Percentiles rank a stretch among this genome's conserved stretches.
Evolutionary conservation across 2,797 vertebrate genomes (phyloP).

Genomic region (Lemur catta): DNA sequence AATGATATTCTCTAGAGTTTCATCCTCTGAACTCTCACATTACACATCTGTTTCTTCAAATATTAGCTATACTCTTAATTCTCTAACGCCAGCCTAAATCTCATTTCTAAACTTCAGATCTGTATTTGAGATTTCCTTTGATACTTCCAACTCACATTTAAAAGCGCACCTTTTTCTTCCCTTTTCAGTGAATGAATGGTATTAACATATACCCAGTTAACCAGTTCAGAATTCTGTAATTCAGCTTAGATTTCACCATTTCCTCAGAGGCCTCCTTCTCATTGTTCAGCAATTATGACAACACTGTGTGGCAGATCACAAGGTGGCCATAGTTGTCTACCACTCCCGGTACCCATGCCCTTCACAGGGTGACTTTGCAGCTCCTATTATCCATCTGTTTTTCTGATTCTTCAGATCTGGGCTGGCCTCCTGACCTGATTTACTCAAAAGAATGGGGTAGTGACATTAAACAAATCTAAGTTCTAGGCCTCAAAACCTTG

Average conservation of each 20-base stretch:
- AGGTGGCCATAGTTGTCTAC: neutral
- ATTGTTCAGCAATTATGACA: neutral
- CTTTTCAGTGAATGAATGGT: neutral
- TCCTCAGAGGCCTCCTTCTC: neutral
- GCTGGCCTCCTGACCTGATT: neutral
- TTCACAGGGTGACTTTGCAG: neutral
- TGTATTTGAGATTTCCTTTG: neutral
- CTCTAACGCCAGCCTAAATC: neutral
- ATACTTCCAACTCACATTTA: neutral
- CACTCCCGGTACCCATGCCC: neutral
- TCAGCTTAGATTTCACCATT: neutral
- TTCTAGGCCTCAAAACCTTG: neutral
- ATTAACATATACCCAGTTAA: neutral
- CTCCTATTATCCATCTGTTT: neutral
- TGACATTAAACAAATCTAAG: neutral
- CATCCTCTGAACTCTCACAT: neutral
- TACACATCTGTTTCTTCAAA: neutral
- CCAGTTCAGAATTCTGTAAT: neutral
- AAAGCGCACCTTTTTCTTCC: neutral
- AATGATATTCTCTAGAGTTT: neutral
- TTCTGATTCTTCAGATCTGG: neutral
- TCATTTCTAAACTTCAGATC: constrained; percentile 22
- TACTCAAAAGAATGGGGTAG: neutral
- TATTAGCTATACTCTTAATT: neutral
- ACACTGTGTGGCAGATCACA: neutral